phyloP scores from a whole-genome alignment of 1,140 invertebrate genomes.

The Bombus confusus region DNA sequence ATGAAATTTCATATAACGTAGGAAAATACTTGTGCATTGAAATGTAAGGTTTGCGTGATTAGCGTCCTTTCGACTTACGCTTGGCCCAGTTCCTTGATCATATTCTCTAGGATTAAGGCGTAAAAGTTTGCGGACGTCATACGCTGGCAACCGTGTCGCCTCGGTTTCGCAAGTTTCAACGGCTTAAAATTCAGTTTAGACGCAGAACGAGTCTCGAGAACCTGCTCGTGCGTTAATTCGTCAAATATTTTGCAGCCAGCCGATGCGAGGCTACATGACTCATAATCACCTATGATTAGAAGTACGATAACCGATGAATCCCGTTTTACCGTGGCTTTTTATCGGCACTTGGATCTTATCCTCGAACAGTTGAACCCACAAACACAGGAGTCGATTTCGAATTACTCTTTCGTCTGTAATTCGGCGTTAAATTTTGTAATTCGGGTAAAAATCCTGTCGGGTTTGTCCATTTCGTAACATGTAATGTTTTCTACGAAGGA shows the following conservation, averaged over 20 bases:
- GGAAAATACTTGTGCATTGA: neutral
- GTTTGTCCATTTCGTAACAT: no score
- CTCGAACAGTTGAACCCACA: neutral
- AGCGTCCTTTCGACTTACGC: neutral
- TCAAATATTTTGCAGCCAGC: conserved; percentile 46
- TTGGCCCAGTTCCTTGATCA: neutral
- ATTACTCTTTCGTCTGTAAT: neutral
- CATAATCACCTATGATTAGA: conserved; percentile 33
- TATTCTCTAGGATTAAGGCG: neutral
- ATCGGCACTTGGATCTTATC: neutral
- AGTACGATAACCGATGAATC: conserved; percentile 20
- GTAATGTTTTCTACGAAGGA: neutral
- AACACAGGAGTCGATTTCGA: no score
- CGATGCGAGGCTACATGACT: conserved; percentile 17
- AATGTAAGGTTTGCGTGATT: neutral
- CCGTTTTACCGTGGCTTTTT: neutral
- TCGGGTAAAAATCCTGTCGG: no score
- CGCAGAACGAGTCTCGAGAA: conserved; percentile 20
- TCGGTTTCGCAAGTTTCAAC: conserved; percentile 37
- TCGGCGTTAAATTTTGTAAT: neutral
- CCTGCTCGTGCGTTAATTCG: conserved; percentile 44
- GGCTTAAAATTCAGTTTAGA: conserved; percentile 49
- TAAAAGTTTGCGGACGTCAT: neutral
- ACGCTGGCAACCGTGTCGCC: neutral
- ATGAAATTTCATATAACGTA: neutral